Evolutionary conservation across 2,888 invertebrate genomes (phyloP).

Genomic region (Cryptus armator): DNA sequence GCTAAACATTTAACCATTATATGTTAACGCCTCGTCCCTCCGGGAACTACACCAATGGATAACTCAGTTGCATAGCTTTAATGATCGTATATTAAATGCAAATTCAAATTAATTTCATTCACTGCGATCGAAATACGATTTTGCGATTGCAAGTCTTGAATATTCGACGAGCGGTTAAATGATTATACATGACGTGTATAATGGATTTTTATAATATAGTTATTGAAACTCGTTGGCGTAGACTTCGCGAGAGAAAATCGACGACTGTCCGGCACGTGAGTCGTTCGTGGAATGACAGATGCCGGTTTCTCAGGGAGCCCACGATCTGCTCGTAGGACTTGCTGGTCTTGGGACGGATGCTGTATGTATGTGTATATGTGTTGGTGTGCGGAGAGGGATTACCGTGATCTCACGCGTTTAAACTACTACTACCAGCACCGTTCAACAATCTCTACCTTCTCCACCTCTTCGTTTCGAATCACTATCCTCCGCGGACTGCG

Average conservation of each 20-base stretch:
- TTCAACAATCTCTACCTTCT: slow-evolving; percentile 22
- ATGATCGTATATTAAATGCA: not conserved
- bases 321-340: slow-evolving; percentile 7
- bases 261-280: slow-evolving; percentile 72
- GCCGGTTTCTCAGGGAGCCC: slow-evolving; percentile 60
- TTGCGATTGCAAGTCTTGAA: not conserved
- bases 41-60: not conserved
- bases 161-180: not conserved
- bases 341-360: slow-evolving; percentile 10
- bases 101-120: not conserved
- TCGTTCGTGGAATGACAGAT: slow-evolving; percentile 77
- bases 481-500: slow-evolving; percentile 55
- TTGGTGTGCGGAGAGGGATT: not conserved
- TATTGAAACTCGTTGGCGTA: not conserved
- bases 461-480: slow-evolving; percentile 6
- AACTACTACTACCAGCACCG: slow-evolving; percentile 29
- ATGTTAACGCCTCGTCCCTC: not conserved
- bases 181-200: not conserved
- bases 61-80: not conserved
- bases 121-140: not conserved
- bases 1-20: slow-evolving; percentile 15
- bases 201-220: not conserved
- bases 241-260: slow-evolving; percentile 63
- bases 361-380: not conserved
- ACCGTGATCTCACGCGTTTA: slow-evolving; percentile 1